Evolutionary conservation across 1,140 invertebrate genomes (phyloP).

Genomic region (Mercenaria mercenaria): DNA sequence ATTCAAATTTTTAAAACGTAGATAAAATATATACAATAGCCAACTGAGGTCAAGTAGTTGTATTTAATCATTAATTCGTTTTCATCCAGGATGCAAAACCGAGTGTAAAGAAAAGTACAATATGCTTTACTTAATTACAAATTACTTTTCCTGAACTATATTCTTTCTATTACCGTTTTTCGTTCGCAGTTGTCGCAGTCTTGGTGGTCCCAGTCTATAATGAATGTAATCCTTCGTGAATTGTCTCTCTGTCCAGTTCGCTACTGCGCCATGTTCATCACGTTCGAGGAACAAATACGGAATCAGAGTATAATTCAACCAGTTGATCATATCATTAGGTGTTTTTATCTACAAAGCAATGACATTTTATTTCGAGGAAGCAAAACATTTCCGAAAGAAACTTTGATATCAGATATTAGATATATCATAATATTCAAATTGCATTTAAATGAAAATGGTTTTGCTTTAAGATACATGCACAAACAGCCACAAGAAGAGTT

Average conservation of each 20-base stretch:
- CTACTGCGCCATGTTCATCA: neutral
- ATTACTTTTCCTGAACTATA: neutral
- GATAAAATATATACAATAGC: too few species aligned
- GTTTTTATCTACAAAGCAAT: neutral
- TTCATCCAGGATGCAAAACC: neutral
- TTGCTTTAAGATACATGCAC: too few species aligned
- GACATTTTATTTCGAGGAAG: too few species aligned
- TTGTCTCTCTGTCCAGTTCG: constrained; percentile 31
- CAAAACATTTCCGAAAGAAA: too few species aligned
- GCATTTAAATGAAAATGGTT: too few species aligned
- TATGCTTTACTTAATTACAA: neutral
- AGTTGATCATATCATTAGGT: constrained; percentile 3
- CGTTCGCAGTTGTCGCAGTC: constrained; percentile 34
- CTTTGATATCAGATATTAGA: too few species aligned
- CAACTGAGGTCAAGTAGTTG: neutral
- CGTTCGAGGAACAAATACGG: constrained; percentile 26
- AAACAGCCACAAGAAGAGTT: too few species aligned
- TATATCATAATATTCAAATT: too few species aligned
- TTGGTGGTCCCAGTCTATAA: constrained; percentile 34
- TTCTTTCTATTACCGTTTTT: neutral
- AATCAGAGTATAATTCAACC: constrained; percentile 11
- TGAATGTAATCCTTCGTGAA: constrained; percentile 6
- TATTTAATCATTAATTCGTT: neutral
- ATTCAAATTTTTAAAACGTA: too few species aligned
- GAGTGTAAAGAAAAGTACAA: neutral